phyloP scores from a whole-genome alignment of 2,113 vertebrate genomes.

The Chionis minor region DNA sequence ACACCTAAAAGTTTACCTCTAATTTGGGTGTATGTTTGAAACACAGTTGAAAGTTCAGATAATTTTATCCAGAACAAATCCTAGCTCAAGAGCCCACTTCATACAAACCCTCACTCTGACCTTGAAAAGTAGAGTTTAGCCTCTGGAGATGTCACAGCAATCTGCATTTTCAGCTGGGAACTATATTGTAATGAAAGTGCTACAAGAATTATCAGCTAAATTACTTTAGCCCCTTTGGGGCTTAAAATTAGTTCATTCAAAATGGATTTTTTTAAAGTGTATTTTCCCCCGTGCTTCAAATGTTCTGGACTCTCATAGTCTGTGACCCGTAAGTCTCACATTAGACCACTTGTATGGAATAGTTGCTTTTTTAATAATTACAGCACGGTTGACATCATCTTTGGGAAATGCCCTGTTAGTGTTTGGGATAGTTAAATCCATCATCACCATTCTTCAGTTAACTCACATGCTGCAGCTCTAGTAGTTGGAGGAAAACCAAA shows the following conservation, averaged over 20 bases:
- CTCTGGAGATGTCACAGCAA: background rate
- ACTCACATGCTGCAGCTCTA: background rate
- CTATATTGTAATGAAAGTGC: background rate
- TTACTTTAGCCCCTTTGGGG: background rate
- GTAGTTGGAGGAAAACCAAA: background rate
- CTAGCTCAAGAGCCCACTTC: background rate
- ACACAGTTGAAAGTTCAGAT: background rate
- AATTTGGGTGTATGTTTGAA: background rate
- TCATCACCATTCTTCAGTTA: background rate
- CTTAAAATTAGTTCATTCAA: background rate
- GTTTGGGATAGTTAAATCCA: conserved; percentile 1
- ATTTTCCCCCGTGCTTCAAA: background rate
- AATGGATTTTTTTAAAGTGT: background rate
- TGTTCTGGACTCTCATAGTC: background rate
- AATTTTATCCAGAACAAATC: background rate
- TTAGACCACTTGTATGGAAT: background rate
- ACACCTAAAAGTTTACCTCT: background rate
- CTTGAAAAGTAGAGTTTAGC: background rate
- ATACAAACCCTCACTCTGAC: background rate
- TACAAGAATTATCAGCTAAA: background rate
- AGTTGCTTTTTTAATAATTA: background rate
- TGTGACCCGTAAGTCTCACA: background rate
- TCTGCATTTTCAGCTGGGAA: background rate
- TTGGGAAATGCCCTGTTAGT: conserved; percentile 5
- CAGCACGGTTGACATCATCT: background rate